phyloP scores from a whole-genome alignment of 2,797 vertebrate species.

The Fistularia tabacaria region DNA sequence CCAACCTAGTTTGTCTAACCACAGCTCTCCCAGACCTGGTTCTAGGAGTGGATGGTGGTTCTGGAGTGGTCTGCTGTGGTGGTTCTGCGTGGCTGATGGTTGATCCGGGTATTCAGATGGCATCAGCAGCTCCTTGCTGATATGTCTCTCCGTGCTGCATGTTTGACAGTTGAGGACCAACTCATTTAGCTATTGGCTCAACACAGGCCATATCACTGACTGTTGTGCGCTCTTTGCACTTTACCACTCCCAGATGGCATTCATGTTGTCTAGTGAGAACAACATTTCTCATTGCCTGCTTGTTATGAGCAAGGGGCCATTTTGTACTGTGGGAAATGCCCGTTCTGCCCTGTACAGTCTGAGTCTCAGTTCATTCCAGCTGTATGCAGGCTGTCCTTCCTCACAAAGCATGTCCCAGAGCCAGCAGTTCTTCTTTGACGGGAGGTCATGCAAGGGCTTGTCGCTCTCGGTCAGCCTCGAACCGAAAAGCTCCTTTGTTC shows the following conservation, averaged over 20 bases:
- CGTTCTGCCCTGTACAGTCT: too few relatives aligned
- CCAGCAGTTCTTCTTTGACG: slow-evolving; percentile 9
- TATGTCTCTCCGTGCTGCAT: too few relatives aligned
- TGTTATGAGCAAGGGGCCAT: not conserved
- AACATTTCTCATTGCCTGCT: not conserved
- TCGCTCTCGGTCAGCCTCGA: not conserved
- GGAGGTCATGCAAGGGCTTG: not conserved
- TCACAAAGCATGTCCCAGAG: not conserved
- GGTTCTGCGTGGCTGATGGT: too few relatives aligned
- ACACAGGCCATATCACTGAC: slow-evolving; percentile 1
- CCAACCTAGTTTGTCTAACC: too few relatives aligned
- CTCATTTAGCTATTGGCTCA: not conserved
- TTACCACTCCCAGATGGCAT: not conserved
- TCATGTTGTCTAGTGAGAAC: not conserved
- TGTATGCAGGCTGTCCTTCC: too few relatives aligned
- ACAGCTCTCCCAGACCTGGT: too few relatives aligned
- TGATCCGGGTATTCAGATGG: too few relatives aligned
- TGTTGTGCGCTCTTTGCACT: not conserved
- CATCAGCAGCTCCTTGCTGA: too few relatives aligned
- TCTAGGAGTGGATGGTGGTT: too few relatives aligned
- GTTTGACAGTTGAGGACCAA: too few relatives aligned
- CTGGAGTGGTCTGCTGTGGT: too few relatives aligned
- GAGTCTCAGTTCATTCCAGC: too few relatives aligned
- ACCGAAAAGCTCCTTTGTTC: not conserved
- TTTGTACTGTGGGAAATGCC: not conserved